Evolutionary conservation across 2,888 invertebrate species (phyloP).

Genomic region (Tachina grossa): DNA sequence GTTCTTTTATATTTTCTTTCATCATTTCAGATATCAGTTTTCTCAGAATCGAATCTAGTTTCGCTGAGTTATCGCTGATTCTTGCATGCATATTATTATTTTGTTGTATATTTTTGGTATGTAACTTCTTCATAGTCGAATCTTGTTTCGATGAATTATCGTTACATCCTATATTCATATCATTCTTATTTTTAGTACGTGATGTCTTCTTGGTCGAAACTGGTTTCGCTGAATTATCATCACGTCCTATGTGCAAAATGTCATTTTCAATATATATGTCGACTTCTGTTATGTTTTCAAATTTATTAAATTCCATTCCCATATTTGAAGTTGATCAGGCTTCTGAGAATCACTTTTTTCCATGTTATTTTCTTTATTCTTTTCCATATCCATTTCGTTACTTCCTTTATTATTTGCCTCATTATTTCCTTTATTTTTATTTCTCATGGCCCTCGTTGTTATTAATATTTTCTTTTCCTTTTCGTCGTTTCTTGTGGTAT

Average conservation of each 20-base stretch:
- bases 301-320: constrained; percentile 1
- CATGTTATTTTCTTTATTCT: not conserved
- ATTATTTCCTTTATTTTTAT: constrained; percentile 8
- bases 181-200: too few species aligned
- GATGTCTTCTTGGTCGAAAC: too few species aligned
- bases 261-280: not conserved
- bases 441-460: constrained; percentile 11
- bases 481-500: constrained; percentile 9
- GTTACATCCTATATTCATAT: too few species aligned
- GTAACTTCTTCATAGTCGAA: too few species aligned
- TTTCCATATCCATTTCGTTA: not conserved
- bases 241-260: too few species aligned
- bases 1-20: constrained; percentile 7
- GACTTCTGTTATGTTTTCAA: not conserved
- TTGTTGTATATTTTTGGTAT: too few species aligned
- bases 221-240: too few species aligned
- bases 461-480: not conserved
- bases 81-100: not conserved
- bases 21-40: not conserved
- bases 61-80: not conserved
- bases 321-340: constrained; percentile 9
- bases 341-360: not conserved
- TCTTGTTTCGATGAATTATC: too few species aligned
- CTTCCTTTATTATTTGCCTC: constrained; percentile 12
- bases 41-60: too few species aligned